Base-by-base conservation (phyloP, 2,888 invertebrate genomes). In the Aporophyla nigra region DNA sequence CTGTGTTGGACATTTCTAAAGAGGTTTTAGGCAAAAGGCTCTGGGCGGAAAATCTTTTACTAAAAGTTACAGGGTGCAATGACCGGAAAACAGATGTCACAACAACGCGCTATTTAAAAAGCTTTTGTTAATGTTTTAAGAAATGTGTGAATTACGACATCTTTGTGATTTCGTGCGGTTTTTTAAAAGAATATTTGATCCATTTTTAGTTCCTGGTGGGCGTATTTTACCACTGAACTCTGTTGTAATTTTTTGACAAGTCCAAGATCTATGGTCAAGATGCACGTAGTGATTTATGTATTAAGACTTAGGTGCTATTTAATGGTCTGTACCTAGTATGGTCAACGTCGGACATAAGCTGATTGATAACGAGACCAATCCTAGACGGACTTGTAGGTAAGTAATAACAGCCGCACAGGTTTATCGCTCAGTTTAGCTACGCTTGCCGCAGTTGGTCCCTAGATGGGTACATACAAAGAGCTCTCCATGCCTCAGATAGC, bases 81-180 rank as follows among this genome's bases (percentile, higher is more conserved):
- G 88, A 88, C 88, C 88, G 90, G 88, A 87, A 91, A 90, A 80
- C 85, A 86, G 88, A 89, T 87, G 90, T 87, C 89, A 88, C 83
- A 84, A 80, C 80, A 86, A 85, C 71, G 79, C 69, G 80, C 76
- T 78, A 82, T 82, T 84, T 82, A 78, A 74, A 74, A 84, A 83
- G 78, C 86, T 85, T 71, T 88, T 79, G 75, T 71, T 69, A 79
- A 79, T 83, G 68, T 63, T 80, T 71, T 65, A 54, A 12, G 51
- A 75, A 83, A 75, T 78, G 74, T 82, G 78, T 70, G 66, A 73
- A 68, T 58, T 56, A 51, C 12, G 43, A 61, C 21, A 27, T 61
- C 7, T 66, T 59, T 58, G 14, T 12, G 9, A 27, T 27, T 46
- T 63, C 24, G 0, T 54, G 33, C 24, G 43, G 5, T 51, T 59